Percentiles rank a stretch among this genome's conserved stretches.
Conservation (phyloP, 2,113 vertebrate species). For the Semnornis frantzii region DNA sequence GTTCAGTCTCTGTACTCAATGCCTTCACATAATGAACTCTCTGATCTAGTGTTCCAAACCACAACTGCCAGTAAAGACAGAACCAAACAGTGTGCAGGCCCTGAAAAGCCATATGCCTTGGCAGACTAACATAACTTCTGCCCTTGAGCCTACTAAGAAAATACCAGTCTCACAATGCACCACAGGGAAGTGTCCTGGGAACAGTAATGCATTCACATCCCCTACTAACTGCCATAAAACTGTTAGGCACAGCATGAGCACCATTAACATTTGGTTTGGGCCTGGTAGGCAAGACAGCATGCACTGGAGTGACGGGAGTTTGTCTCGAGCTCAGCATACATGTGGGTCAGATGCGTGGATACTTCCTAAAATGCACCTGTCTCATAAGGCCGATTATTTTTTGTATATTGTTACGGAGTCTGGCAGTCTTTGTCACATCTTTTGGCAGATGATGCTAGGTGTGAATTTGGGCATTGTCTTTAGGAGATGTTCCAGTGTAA, state of each 20-base stretch:
- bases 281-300: background rate
- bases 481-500: background rate
- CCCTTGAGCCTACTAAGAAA: constrained; percentile 2
- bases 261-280: background rate
- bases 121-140: background rate
- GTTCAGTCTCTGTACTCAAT: background rate
- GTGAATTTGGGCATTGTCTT: background rate
- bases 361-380: background rate
- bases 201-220: background rate
- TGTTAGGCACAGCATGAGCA: background rate
- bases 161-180: background rate
- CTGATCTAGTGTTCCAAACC: constrained; percentile 10
- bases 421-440: background rate
- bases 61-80: background rate
- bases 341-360: background rate
- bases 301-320: rapidly evolving
- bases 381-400: background rate
- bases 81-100: background rate
- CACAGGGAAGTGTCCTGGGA: background rate
- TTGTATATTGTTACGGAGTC: background rate
- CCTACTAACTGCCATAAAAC: background rate
- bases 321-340: background rate
- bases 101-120: constrained; percentile 14
- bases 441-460: background rate
- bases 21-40: background rate